Base-by-base conservation (phyloP, 2,888 invertebrate species). In the Scaptodrosophila latifasciaeformis region DNA sequence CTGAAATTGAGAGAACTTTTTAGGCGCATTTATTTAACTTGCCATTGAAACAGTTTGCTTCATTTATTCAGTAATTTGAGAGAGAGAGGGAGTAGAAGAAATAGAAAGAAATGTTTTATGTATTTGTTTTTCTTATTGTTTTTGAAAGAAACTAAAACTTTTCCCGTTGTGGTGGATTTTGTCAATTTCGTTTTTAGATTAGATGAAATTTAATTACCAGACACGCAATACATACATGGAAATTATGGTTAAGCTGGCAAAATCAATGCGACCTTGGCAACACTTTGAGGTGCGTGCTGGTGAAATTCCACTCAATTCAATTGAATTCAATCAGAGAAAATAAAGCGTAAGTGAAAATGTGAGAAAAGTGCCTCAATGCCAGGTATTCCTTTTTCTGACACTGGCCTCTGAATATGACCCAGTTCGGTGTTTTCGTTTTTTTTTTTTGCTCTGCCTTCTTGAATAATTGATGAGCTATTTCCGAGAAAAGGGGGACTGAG, bases 1-100 rank as follows among this genome's bases (percentile, higher is more conserved):
- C 77, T 72, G 77, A n/a, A 74, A 77, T 74, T 74, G 74, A 76
- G 67, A 58, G 77, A 74, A 79, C 77, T 76, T n/a, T n/a, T 80
- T 78, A 60, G 77, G 77, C 74, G 79, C 79, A 76, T 74, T n/a
- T 74, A 79, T 74, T 74, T 74, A 74, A 74, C 76, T 74, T 74
- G 77, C 74, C 65, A 79, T 79, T 72, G 74, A 74, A 69, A 76
- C 69, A 66, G 79, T 78, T 21, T 72, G 79, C 69, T 72, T 76
- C 79, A 72, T 72, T 72, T 72, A 75, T 63, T 61, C 47, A 48
- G 45, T 29, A n/a, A n/a, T n/a, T n/a, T n/a, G n/a, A n/a, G n/a
- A n/a, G n/a, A n/a, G n/a, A n/a, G n/a, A n/a, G n/a, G n/a, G n/a
- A n/a, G n/a, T n/a, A n/a, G n/a, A n/a, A n/a, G n/a, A n/a, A n/a